Evolutionary conservation across 2,888 invertebrate genomes (phyloP).

Genomic region (Diaphora mendica): DNA sequence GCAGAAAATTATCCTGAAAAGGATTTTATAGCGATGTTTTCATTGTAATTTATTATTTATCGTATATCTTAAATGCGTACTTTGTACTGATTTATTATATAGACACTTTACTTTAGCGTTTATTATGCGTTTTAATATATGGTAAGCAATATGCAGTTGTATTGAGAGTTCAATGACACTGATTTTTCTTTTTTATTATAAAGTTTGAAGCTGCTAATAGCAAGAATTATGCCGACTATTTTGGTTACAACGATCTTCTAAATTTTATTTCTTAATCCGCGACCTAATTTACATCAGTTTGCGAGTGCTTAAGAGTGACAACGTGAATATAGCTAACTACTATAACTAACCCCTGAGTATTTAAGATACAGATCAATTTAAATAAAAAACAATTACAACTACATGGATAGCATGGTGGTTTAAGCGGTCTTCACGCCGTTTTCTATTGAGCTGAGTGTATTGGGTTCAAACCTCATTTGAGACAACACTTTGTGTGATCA

Average conservation of each 20-base stretch:
- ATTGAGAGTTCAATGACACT: conserved; percentile 5
- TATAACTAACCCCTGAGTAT: not conserved
- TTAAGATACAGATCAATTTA: not conserved
- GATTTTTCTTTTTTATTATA: not conserved
- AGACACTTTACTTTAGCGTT: conserved; percentile 11
- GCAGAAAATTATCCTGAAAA: conserved; percentile 11
- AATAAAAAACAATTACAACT: not conserved
- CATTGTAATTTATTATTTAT: conserved; percentile 18
- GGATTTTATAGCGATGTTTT: conserved; percentile 4
- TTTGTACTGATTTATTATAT: conserved; percentile 22
- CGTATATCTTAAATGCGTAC: conserved; percentile 16
- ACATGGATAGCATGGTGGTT: no score
- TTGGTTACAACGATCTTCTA: not conserved
- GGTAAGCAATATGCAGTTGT: not conserved
- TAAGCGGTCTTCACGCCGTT: no score
- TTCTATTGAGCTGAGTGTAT: no score
- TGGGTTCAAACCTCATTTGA: no score
- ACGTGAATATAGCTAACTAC: no score
- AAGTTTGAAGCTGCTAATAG: not conserved
- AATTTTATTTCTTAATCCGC: not conserved
- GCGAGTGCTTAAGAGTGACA: not conserved
- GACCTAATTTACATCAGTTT: not conserved
- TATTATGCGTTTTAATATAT: conserved; percentile 10
- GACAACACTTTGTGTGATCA: no score
- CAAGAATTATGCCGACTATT: not conserved